Conservation (phyloP, 2,113 vertebrate species). For the Tragelaphus strepsiceros region DNA sequence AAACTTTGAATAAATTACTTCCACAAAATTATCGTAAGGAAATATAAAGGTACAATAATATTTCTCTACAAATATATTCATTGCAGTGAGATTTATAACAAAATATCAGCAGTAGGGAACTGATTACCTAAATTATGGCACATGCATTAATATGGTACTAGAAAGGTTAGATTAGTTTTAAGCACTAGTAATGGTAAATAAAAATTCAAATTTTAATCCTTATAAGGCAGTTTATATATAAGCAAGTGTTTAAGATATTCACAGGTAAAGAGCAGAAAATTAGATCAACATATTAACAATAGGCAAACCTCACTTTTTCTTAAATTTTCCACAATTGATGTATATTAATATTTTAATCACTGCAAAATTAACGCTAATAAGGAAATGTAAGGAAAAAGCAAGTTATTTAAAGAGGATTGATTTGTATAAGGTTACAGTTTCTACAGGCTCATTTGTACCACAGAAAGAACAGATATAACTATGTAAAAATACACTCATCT, state of each 20-base stretch:
- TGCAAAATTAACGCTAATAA: slow-evolving; percentile 1
- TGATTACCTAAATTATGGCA: not conserved
- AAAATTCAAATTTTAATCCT: not conserved
- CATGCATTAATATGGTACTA: not conserved
- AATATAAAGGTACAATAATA: not conserved
- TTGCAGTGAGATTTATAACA: not conserved
- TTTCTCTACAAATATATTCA: not conserved
- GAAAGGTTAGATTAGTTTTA: not conserved
- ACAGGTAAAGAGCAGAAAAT: not conserved
- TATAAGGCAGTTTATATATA: not conserved
- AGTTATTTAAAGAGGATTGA: not conserved
- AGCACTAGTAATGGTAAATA: not conserved
- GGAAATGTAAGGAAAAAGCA: slow-evolving; percentile 2
- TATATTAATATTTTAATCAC: not conserved
- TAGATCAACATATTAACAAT: not conserved
- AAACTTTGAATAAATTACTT: not conserved
- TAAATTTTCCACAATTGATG: not conserved
- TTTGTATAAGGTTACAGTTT: not conserved
- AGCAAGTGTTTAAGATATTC: not conserved
- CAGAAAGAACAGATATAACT: not conserved
- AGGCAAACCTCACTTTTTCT: not conserved
- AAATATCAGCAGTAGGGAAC: not conserved
- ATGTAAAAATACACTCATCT: not conserved
- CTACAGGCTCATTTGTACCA: not conserved
- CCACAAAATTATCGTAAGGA: not conserved